phyloP scores from a whole-genome alignment of 2,797 vertebrate genomes.

The Enteromius viviparus region DNA sequence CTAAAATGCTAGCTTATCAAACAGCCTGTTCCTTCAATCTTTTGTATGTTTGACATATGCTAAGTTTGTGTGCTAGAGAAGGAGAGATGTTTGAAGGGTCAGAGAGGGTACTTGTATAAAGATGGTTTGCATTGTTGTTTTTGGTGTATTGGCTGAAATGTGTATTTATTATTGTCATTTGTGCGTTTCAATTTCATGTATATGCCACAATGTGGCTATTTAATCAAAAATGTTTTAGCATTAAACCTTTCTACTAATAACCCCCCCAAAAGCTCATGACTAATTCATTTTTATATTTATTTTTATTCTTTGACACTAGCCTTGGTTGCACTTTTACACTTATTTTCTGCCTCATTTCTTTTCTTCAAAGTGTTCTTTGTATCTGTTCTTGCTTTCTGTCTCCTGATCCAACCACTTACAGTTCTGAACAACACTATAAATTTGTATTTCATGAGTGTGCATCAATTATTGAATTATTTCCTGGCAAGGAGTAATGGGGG shows the following conservation, averaged over 20 bases:
- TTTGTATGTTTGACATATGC: slow-evolving; percentile 12
- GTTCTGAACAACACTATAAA: slow-evolving; percentile 58
- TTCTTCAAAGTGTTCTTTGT: slow-evolving; percentile 52
- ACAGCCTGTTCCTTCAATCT: slow-evolving; percentile 9
- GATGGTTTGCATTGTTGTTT: slow-evolving; percentile 18
- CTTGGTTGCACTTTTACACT: not conserved
- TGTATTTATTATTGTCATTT: slow-evolving; percentile 53
- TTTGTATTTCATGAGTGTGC: slow-evolving; percentile 60
- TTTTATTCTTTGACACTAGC: not conserved
- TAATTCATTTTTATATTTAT: no score
- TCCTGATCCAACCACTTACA: slow-evolving; percentile 54
- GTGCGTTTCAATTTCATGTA: slow-evolving; percentile 31
- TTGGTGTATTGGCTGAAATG: slow-evolving; percentile 35
- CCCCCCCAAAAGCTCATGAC: not conserved
- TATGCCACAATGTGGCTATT: slow-evolving; percentile 28
- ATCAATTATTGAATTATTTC: slow-evolving; percentile 10
- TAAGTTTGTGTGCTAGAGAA: not conserved
- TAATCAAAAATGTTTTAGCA: slow-evolving; percentile 18
- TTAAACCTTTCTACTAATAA: slow-evolving; percentile 40
- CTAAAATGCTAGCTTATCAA: not conserved
- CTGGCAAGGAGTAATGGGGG: slow-evolving; percentile 19
- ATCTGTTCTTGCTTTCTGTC: slow-evolving; percentile 58
- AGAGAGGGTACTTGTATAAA: not conserved
- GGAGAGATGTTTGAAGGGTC: not conserved
- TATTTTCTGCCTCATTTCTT: slow-evolving; percentile 20